These are phyloP conservation scores for Anser cygnoides DNA, from an alignment of 2,113 vertebrate species.

Conservation along the genomic window DNA sequence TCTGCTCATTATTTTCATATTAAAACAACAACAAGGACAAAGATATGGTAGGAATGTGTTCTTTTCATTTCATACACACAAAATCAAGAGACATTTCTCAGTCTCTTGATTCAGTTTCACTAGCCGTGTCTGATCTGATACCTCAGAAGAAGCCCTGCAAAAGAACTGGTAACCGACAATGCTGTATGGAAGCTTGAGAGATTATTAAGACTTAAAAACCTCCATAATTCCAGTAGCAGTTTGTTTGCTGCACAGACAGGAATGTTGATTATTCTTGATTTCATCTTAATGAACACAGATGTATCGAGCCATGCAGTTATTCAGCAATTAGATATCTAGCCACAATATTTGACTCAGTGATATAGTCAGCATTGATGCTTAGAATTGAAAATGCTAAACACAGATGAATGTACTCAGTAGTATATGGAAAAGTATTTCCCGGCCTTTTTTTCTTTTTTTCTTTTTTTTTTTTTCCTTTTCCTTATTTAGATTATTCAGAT, in stretches of 20 bases:
- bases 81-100: background rate
- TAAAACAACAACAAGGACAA: background rate
- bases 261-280: slow-evolving; percentile 25
- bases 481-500: too few species aligned
- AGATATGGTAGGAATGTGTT: background rate
- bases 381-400: background rate
- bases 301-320: slow-evolving; percentile 16
- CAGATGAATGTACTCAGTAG: background rate
- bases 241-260: background rate
- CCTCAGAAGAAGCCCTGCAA: background rate
- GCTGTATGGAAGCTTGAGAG: background rate
- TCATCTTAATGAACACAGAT: slow-evolving; percentile 21
- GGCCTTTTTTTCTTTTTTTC: background rate
- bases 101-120: background rate
- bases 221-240: background rate
- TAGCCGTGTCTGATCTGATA: background rate
- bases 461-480: background rate
- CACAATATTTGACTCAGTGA: slow-evolving; percentile 21
- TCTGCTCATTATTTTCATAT: background rate
- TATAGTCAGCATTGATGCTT: background rate
- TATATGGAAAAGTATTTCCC: background rate
- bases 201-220: background rate
- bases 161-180: background rate
- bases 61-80: background rate
- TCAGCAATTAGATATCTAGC: slow-evolving; percentile 19